Evolutionary conservation across 2,113 vertebrate species (phyloP).

Genomic region (Columba janthina): DNA sequence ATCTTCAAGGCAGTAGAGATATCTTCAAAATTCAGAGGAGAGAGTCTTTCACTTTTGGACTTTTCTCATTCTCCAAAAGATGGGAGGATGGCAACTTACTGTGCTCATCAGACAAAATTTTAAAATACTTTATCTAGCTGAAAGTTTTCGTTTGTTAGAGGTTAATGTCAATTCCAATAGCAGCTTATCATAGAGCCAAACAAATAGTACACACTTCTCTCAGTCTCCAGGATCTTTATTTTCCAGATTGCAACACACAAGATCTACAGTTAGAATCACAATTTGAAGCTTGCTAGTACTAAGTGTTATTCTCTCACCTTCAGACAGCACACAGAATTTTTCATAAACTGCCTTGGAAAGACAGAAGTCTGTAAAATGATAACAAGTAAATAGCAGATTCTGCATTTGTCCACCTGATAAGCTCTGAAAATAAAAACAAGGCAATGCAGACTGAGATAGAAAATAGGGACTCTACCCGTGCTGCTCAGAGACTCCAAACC

Average conservation of each 20-base stretch:
- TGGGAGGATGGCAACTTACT: not conserved
- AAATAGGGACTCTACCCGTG: not conserved
- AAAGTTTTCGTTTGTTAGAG: not conserved
- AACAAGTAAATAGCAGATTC: not conserved
- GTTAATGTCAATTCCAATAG: not conserved
- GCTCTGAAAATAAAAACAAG: not conserved
- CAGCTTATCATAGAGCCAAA: not conserved
- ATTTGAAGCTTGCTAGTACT: not conserved
- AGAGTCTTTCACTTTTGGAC: not conserved
- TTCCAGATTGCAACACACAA: not conserved
- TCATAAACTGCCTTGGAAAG: not conserved
- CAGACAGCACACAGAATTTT: not conserved
- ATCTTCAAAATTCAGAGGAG: not conserved
- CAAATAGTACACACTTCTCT: not conserved
- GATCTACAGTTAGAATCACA: not conserved
- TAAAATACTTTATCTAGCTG: not conserved
- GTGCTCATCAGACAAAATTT: not conserved
- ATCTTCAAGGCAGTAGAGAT: not conserved
- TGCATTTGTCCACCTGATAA: not conserved
- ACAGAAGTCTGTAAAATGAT: not conserved
- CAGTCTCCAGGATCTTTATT: not conserved
- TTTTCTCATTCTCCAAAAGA: not conserved
- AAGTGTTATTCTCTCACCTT: not conserved
- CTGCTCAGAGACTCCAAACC: not conserved
- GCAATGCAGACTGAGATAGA: not conserved